phyloP scores from a whole-genome alignment of 2,797 vertebrate species.

The Aselliscus stoliczkanus region DNA sequence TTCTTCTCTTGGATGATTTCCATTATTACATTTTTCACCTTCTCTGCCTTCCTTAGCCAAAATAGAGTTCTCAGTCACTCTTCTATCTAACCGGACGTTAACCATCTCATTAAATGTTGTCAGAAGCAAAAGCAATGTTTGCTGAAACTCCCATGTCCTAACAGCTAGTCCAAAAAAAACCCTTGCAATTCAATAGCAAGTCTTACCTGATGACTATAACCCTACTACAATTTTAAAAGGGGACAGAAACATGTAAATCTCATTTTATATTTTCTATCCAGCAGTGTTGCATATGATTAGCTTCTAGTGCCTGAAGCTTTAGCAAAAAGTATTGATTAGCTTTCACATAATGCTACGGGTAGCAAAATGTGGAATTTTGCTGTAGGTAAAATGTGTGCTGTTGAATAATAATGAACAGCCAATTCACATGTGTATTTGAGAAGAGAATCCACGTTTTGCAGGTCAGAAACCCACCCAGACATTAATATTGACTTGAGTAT shows the following conservation, averaged over 20 bases:
- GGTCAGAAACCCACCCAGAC: conserved; percentile 37
- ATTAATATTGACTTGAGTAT: conserved; percentile 7
- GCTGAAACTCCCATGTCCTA: not conserved
- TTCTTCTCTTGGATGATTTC: not conserved
- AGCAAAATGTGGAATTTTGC: conserved; percentile 65
- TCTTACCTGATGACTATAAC: conserved; percentile 21
- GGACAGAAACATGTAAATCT: conserved; percentile 39
- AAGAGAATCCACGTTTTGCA: conserved; percentile 44
- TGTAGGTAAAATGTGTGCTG: conserved; percentile 63
- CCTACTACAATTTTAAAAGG: not conserved
- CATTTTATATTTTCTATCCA: conserved; percentile 43
- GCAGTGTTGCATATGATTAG: conserved; percentile 26
- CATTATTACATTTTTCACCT: not conserved
- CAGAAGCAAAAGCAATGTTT: conserved; percentile 33
- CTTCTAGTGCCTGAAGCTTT: conserved; percentile 44
- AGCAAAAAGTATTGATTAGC: conserved; percentile 64
- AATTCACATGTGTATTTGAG: conserved; percentile 54
- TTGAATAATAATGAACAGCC: conserved; percentile 61
- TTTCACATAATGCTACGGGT: conserved; percentile 39
- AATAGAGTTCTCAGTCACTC: not conserved
- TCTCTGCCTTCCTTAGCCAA: conserved; percentile 1
- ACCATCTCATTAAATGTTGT: conserved; percentile 39
- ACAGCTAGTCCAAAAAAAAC: conserved; percentile 9
- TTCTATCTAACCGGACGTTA: not conserved
- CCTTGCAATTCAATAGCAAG: not conserved